These are phyloP conservation scores for Eulemur albifrons DNA, from an alignment of 2,797 vertebrate genomes.

Conservation along the genomic window DNA sequence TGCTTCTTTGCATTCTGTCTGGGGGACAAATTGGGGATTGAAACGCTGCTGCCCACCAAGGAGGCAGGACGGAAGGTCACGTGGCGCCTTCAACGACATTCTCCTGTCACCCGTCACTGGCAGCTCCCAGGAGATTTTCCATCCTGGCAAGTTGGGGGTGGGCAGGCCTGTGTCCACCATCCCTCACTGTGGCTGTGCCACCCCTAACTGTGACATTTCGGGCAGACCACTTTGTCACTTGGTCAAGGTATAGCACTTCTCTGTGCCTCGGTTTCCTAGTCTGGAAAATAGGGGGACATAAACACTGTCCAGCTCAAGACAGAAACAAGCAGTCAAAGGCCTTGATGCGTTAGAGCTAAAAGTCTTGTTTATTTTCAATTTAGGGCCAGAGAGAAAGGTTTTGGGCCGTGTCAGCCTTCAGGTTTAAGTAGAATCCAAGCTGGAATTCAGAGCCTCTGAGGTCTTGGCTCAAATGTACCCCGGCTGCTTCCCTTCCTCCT, in stretches of 20 bases:
- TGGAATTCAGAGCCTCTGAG: background rate
- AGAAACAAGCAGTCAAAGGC: background rate
- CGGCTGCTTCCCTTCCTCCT: background rate
- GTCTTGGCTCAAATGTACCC: background rate
- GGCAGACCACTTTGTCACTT: no score
- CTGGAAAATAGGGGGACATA: background rate
- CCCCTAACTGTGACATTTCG: background rate
- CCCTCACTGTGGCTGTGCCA: background rate
- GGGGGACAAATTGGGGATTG: background rate
- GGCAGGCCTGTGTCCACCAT: background rate
- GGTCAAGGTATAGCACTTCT: background rate
- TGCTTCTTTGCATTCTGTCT: background rate
- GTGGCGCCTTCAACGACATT: rapidly evolving
- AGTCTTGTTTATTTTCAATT: background rate
- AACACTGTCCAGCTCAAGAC: background rate
- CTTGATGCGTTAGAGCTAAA: background rate
- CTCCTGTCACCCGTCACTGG: background rate
- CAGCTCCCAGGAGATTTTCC: background rate
- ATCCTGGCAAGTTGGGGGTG: background rate
- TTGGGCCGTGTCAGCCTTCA: background rate
- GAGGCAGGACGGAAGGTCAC: background rate
- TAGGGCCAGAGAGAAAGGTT: background rate
- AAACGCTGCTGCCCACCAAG: rapidly evolving
- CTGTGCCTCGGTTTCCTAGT: background rate
- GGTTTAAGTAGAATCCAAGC: background rate